Percentiles rank a stretch among this genome's conserved stretches.
These are phyloP conservation scores for Chlorops oryzae DNA, from an alignment of 1,140 invertebrate genomes.

Conservation along the genomic window DNA sequence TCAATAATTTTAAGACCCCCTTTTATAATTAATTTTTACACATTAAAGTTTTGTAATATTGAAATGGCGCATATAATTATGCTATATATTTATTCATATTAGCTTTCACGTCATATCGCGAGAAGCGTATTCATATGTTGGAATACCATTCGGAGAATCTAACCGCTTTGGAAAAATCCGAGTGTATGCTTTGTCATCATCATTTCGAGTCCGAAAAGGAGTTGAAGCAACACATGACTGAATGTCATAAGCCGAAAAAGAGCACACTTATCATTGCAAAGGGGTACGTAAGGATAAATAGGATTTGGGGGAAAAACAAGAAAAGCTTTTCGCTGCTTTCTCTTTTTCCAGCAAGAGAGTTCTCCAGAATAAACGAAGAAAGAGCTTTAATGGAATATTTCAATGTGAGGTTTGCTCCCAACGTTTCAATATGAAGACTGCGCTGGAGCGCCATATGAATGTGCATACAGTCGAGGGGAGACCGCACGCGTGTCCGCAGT, in stretches of 20 bases:
- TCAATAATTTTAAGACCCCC: no score
- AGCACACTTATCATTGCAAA: slow-evolving; percentile 30
- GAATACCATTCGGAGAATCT: slow-evolving; percentile 36
- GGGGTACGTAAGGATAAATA: no score
- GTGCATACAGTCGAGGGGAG: slow-evolving; percentile 36
- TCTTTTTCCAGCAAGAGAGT: slow-evolving; percentile 41
- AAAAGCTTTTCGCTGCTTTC: no score
- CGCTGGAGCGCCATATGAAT: slow-evolving; percentile 33
- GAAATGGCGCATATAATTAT: no score
- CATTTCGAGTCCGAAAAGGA: slow-evolving; percentile 27
- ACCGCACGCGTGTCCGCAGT: slow-evolving; percentile 33
- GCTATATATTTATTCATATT: no score
- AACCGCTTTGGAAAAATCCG: slow-evolving; percentile 36
- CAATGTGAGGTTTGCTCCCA: slow-evolving; percentile 34
- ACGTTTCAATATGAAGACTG: slow-evolving; percentile 42
- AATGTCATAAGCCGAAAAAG: slow-evolving; percentile 20
- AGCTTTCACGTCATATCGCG: slow-evolving; percentile 38
- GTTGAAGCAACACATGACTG: slow-evolving; percentile 30
- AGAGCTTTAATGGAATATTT: slow-evolving; percentile 35
- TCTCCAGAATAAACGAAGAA: slow-evolving; percentile 31
- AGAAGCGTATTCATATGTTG: slow-evolving; percentile 41
- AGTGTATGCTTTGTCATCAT: slow-evolving; percentile 40
- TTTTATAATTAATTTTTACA: no score
- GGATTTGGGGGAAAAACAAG: no score
- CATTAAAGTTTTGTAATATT: no score